Evolutionary conservation across 2,113 vertebrate species (phyloP).

Genomic region (Oxygymnocypris stewartii): DNA sequence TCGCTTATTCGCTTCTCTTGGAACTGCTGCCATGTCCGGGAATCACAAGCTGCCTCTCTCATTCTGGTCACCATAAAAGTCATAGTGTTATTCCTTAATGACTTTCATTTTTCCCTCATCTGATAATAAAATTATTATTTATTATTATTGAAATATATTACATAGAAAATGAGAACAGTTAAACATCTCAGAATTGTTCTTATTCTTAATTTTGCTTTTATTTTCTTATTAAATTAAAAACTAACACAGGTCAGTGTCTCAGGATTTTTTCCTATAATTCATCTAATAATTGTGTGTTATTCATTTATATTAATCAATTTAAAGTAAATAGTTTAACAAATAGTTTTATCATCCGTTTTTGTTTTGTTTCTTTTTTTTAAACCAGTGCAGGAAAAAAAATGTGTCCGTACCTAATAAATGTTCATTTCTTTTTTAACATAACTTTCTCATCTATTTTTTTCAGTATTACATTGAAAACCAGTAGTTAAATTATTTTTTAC

Average conservation of each 20-base stretch:
- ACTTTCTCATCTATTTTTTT: too few relatives aligned
- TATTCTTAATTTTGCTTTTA: background rate
- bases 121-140: background rate
- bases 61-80: conserved; percentile 52
- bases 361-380: too few relatives aligned
- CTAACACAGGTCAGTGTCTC: background rate
- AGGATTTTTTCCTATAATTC: background rate
- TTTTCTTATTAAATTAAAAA: background rate
- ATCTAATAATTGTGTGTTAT: too few relatives aligned
- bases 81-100: background rate
- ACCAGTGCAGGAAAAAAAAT: too few relatives aligned
- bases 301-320: too few relatives aligned
- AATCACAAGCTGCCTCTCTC: conserved; percentile 68
- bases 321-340: too few relatives aligned
- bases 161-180: background rate
- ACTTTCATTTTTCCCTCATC: background rate
- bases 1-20: conserved; percentile 48
- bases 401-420: too few relatives aligned
- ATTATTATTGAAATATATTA: background rate
- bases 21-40: conserved; percentile 77
- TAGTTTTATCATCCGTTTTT: too few relatives aligned
- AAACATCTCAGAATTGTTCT: background rate
- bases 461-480: too few relatives aligned
- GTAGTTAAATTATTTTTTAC: too few relatives aligned
- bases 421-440: too few relatives aligned